Percentiles rank a stretch among this genome's conserved stretches.
These are phyloP conservation scores for Eleginops maclovinus DNA, from an alignment of 2,113 vertebrate genomes.

Conservation along the genomic window DNA sequence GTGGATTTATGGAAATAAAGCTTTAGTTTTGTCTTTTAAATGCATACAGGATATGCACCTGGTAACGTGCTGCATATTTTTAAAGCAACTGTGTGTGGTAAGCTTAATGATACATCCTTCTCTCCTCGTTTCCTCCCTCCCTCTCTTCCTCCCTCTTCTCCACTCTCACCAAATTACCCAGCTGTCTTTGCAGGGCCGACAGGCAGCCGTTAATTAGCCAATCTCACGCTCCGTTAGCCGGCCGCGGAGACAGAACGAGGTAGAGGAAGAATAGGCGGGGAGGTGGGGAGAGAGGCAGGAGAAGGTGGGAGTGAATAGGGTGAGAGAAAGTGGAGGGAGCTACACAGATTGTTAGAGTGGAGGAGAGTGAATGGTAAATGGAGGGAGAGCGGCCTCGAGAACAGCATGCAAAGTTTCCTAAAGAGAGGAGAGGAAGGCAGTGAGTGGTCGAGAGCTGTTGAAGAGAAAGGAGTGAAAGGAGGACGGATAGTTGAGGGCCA, in stretches of 20 bases:
- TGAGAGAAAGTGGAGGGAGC: slow-evolving; percentile 27
- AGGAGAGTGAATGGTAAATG: slow-evolving; percentile 66
- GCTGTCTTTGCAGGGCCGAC: slow-evolving; percentile 78
- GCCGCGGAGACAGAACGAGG: slow-evolving; percentile 70
- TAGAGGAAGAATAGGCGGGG: slow-evolving; percentile 64
- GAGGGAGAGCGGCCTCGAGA: slow-evolving; percentile 51
- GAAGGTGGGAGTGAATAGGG: slow-evolving; percentile 33
- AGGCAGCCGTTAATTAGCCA: slow-evolving; percentile 82
- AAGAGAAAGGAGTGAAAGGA: slow-evolving; percentile 4
- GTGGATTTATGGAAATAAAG: too few species aligned
- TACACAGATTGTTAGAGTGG: slow-evolving; percentile 66
- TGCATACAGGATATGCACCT: background rate
- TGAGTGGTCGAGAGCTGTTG: slow-evolving; percentile 28
- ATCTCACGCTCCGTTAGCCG: slow-evolving; percentile 82
- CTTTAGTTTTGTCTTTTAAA: too few species aligned
- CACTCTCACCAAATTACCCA: slow-evolving; percentile 77
- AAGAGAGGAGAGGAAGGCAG: slow-evolving; percentile 26
- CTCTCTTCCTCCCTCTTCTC: slow-evolving; percentile 24
- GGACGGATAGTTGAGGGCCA: background rate
- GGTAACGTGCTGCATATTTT: slow-evolving; percentile 8
- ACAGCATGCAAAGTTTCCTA: slow-evolving; percentile 59
- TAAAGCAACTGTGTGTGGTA: slow-evolving; percentile 15
- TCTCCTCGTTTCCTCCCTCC: slow-evolving; percentile 36
- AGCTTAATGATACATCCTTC: slow-evolving; percentile 9
- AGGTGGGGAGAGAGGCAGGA: slow-evolving; percentile 52